A percentile compares a stretch with the other conserved stretches of the same genome.
Conservation (phyloP, 2,888 invertebrate species). For the Halocaridina rubra region DNA sequence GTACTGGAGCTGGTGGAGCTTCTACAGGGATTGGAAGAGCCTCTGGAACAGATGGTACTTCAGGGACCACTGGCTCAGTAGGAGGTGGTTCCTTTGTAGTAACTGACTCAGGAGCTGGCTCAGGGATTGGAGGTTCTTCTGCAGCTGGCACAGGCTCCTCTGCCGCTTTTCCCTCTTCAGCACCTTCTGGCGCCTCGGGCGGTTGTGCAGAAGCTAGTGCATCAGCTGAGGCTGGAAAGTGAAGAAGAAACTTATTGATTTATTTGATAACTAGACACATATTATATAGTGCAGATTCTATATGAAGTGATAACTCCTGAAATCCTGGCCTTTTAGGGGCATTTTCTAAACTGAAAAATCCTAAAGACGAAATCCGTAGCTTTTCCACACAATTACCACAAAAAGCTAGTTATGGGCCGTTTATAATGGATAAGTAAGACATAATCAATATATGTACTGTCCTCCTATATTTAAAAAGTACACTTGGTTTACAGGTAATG, state of each 20-base stretch:
- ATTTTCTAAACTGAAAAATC: too few relatives aligned
- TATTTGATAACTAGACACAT: too few relatives aligned
- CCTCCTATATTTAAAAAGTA: too few relatives aligned
- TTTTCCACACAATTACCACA: too few relatives aligned
- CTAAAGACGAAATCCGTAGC: too few relatives aligned
- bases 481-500: too few relatives aligned
- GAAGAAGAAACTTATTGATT: not conserved
- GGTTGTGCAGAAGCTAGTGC: not conserved
- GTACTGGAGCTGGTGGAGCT: not conserved
- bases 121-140: not conserved
- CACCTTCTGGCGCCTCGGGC: not conserved
- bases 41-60: not conserved
- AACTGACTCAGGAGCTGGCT: not conserved
- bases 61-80: not conserved
- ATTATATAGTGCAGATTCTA: too few relatives aligned
- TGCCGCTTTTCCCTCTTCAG: not conserved
- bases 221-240: not conserved
- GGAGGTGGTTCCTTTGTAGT: not conserved
- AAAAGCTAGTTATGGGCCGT: too few relatives aligned
- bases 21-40: not conserved
- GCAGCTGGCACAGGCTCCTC: not conserved
- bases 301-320: too few relatives aligned
- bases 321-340: too few relatives aligned
- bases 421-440: too few relatives aligned
- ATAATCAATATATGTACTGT: too few relatives aligned